A percentile compares a stretch with the other conserved stretches of the same genome.
Conservation (phyloP, 2,797 vertebrate genomes). For the Hephaestus fuliginosus region DNA sequence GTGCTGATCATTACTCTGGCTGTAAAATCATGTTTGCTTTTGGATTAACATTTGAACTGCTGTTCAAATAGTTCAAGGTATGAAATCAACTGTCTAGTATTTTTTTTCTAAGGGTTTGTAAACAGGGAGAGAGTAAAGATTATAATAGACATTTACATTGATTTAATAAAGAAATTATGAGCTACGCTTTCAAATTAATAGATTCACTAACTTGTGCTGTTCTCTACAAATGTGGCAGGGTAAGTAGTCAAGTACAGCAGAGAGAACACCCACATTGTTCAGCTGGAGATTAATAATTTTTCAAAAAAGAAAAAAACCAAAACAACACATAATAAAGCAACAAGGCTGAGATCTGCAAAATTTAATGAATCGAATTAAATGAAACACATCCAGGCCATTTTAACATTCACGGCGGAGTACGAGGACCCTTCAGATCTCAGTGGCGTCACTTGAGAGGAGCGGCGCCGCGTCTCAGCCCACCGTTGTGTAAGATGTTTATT, state of each 20-base stretch:
- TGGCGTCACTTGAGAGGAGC: slow-evolving; percentile 42
- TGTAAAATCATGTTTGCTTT: slow-evolving; percentile 12
- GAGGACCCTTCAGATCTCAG: slow-evolving; percentile 45
- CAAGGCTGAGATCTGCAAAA: slow-evolving; percentile 1
- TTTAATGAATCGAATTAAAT: slow-evolving; percentile 27
- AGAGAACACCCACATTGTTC: slow-evolving; percentile 33
- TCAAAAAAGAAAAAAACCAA: background rate
- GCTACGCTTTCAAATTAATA: slow-evolving; percentile 20
- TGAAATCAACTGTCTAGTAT: background rate
- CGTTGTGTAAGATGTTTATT: slow-evolving; percentile 74
- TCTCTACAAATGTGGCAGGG: slow-evolving; percentile 16
- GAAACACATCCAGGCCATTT: slow-evolving; percentile 36
- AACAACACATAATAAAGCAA: background rate
- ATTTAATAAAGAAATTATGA: slow-evolving; percentile 20
- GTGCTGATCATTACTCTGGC: background rate
- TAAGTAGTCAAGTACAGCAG: slow-evolving; percentile 23
- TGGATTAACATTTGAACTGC: background rate
- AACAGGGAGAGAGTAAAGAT: background rate
- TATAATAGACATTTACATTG: background rate
- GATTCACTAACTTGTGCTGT: slow-evolving; percentile 16
- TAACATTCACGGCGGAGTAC: slow-evolving; percentile 15
- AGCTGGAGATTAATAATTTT: slow-evolving; percentile 8
- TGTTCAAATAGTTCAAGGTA: background rate
- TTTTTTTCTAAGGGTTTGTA: background rate
- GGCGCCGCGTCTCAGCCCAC: slow-evolving; percentile 6